Evolutionary conservation across 2,113 vertebrate species (phyloP).

Genomic region (Prinia subflava): DNA sequence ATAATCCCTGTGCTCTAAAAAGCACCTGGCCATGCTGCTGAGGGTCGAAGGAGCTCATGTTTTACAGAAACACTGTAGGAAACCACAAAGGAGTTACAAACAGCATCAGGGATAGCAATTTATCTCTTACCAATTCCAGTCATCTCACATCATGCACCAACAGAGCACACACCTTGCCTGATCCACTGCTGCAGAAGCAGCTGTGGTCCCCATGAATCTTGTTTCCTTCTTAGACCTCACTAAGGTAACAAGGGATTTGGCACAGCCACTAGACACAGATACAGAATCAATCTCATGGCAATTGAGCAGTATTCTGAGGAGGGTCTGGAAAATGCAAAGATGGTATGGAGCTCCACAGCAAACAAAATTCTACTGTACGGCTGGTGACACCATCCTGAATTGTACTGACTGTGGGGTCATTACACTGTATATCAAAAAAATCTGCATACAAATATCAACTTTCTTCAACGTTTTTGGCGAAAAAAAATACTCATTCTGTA

Average conservation of each 20-base stretch:
- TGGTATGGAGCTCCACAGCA: background rate
- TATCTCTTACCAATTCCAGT: background rate
- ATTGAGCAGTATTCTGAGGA: rapidly evolving
- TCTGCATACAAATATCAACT: background rate
- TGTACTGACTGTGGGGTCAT: background rate
- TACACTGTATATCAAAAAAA: background rate
- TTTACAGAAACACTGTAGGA: background rate
- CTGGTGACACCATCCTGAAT: background rate
- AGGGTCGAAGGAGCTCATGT: background rate
- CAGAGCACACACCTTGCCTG: background rate
- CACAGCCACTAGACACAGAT: background rate
- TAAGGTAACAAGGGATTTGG: background rate
- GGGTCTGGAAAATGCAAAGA: background rate
- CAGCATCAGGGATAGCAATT: background rate
- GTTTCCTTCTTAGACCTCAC: background rate
- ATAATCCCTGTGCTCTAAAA: background rate
- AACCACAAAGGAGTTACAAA: background rate
- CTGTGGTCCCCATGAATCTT: background rate
- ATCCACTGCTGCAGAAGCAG: background rate
- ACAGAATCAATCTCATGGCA: background rate
- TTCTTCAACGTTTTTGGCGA: background rate
- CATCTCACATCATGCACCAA: background rate
- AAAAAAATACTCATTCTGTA: background rate
- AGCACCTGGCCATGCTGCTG: background rate
- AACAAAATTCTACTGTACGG: background rate